These are phyloP conservation scores for Zoroaster sp. DNA, from an alignment of 53 echinoderm and acorn worm species.

Conservation along the genomic window DNA sequence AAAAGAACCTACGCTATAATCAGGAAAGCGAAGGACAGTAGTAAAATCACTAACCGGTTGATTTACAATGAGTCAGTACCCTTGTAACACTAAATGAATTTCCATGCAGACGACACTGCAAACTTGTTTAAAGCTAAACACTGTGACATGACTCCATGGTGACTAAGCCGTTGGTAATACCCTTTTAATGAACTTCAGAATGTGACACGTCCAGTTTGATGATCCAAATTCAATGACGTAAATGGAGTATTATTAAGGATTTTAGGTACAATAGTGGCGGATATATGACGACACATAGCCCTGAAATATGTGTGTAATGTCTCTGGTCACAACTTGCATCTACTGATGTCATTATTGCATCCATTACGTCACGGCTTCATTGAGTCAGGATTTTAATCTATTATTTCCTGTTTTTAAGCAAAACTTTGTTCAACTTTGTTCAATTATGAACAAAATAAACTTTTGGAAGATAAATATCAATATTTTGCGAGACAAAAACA, in stretches of 20 bases:
- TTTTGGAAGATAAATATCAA: no score
- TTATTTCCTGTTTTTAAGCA: no score
- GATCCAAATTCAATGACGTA: constrained; percentile 13
- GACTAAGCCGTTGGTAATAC: constrained; percentile 40
- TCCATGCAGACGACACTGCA: background rate
- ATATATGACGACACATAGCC: no score
- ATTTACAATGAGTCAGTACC: constrained; percentile 42
- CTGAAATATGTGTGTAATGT: no score
- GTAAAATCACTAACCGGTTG: constrained; percentile 11
- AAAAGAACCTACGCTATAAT: background rate
- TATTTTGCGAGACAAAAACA: no score
- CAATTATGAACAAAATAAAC: no score
- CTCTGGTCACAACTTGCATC: no score
- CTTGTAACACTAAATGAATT: constrained; percentile 26
- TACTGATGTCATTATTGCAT: no score
- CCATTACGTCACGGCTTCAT: no score
- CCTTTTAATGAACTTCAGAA: constrained; percentile 46
- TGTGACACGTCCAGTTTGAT: background rate
- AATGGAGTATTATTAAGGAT: background rate
- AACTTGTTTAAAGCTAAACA: constrained; percentile 11
- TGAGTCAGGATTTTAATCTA: no score
- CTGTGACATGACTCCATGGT: constrained; percentile 5
- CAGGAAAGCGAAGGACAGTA: constrained; percentile 13
- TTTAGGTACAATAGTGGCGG: background rate
- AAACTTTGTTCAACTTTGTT: no score